phyloP scores from a whole-genome alignment of 2,113 vertebrate genomes.

The Petroica traversi region DNA sequence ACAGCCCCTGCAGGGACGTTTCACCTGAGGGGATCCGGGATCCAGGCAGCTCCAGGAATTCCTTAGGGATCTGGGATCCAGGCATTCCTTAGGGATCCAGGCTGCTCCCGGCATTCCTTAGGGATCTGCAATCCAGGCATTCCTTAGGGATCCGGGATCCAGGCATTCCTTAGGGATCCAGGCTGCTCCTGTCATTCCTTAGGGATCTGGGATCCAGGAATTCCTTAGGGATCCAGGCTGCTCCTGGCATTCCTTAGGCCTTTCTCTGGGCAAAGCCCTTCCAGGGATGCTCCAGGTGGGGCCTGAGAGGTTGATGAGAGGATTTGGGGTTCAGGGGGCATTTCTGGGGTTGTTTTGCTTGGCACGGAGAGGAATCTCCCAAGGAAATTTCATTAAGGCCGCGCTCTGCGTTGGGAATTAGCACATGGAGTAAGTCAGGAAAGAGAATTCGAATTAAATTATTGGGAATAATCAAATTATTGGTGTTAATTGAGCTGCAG shows the following conservation, averaged over 20 bases:
- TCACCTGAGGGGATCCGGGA: background rate
- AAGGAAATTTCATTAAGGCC: background rate
- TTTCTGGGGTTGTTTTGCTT: background rate
- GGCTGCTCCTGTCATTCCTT: no score
- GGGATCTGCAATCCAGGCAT: background rate
- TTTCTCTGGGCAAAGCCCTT: background rate
- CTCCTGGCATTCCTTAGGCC: background rate
- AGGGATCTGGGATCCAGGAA: no score
- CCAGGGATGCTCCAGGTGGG: no score
- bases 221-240: background rate
- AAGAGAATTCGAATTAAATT: background rate
- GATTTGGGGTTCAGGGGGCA: background rate
- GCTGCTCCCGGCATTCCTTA: no score
- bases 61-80: no score
- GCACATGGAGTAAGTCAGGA: rapidly evolving
- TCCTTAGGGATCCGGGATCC: background rate
- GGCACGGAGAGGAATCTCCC: background rate
- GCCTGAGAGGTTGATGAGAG: background rate
- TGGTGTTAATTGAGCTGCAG: background rate
- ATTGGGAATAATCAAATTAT: background rate
- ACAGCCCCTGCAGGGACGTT: background rate
- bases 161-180: no score
- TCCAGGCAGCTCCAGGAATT: no score
- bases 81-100: no score
- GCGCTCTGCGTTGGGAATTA: background rate